These are phyloP conservation scores for Balanococcus diminutus DNA, from an alignment of 2,888 invertebrate genomes.

Conservation along the genomic window DNA sequence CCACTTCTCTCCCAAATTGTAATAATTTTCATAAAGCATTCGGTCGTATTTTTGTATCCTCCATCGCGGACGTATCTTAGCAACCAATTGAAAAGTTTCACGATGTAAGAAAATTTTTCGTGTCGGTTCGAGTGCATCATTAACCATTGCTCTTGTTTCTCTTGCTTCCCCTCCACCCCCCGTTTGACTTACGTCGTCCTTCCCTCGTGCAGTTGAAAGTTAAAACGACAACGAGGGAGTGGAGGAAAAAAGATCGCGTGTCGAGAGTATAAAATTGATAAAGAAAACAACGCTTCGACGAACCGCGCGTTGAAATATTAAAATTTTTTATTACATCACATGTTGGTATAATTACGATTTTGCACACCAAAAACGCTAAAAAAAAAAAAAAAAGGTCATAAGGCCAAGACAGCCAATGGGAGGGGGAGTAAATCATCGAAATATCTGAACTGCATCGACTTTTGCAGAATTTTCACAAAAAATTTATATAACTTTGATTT, in stretches of 20 bases:
- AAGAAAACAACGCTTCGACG: background rate
- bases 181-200: background rate
- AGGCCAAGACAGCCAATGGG: background rate
- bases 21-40: background rate
- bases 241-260: background rate
- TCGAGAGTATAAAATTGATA: background rate
- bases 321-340: background rate
- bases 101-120: constrained; percentile 36
- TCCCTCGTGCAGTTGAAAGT: background rate
- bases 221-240: background rate
- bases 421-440: background rate
- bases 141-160: background rate
- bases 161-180: background rate
- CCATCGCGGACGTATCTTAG: constrained; percentile 27
- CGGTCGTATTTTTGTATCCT: background rate
- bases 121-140: constrained; percentile 15
- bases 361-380: background rate
- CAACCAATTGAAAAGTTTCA: constrained; percentile 18
- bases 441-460: background rate
- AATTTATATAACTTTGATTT: background rate
- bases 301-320: background rate
- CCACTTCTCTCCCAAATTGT: background rate
- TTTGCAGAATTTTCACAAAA: background rate
- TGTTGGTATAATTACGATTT: constrained; percentile 1
- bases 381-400: background rate